Percentiles rank a stretch among this genome's conserved stretches.
Conservation (phyloP, 2,797 vertebrate genomes). For the Salmo trutta region DNA sequence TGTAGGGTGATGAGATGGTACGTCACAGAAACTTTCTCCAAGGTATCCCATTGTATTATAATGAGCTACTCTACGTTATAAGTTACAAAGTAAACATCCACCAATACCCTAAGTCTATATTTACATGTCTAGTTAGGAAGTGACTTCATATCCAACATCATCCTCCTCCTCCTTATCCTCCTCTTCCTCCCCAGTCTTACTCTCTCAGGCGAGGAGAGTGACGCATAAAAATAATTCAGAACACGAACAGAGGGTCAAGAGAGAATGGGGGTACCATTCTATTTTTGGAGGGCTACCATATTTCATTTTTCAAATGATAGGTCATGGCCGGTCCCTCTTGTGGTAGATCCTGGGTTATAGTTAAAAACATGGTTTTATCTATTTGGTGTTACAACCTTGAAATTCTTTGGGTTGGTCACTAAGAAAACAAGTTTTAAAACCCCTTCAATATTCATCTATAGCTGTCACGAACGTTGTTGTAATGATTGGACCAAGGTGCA, state of each 20-base stretch:
- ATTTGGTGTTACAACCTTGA: not conserved
- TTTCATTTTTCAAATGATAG: not conserved
- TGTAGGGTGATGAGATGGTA: not conserved
- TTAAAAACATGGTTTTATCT: not conserved
- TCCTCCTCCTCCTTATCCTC: conserved; percentile 8
- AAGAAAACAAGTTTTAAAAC: not conserved
- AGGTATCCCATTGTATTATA: not conserved
- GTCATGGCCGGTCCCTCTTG: not conserved
- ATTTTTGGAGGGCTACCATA: not conserved
- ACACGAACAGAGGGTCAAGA: not conserved
- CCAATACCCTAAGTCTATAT: conserved; percentile 13
- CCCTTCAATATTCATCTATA: not conserved
- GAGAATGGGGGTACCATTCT: not conserved
- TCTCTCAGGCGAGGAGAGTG: not conserved
- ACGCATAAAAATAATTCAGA: not conserved
- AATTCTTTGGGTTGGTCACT: not conserved
- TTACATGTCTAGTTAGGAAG: conserved; percentile 32
- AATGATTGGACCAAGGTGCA: no score
- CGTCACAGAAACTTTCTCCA: not conserved
- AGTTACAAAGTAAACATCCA: conserved; percentile 8
- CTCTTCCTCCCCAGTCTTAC: conserved; percentile 22
- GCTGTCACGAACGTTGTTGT: no score
- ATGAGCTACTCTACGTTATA: not conserved
- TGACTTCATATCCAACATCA: conserved; percentile 36
- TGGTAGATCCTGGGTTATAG: not conserved